These are phyloP conservation scores for Nicator chloris DNA, from an alignment of 2,113 vertebrate genomes.

Conservation along the genomic window DNA sequence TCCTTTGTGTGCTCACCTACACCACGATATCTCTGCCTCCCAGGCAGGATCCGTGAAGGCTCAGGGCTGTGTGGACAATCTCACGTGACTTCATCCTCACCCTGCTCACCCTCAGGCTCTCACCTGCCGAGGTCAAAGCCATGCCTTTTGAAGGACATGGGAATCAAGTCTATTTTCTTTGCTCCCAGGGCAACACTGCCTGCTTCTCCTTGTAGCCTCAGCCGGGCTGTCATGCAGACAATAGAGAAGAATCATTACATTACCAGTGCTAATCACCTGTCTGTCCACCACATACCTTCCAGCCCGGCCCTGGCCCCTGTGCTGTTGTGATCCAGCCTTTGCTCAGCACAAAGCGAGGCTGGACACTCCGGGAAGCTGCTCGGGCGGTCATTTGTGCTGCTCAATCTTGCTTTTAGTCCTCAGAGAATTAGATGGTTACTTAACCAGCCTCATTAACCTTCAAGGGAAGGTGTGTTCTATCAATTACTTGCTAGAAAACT, in stretches of 20 bases:
- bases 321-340: neutral
- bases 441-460: neutral
- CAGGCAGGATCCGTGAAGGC: neutral
- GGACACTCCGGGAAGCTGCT: neutral
- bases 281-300: neutral
- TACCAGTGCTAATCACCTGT: neutral
- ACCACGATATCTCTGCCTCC: neutral
- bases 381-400: accelerated
- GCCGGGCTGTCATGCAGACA: neutral
- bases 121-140: neutral
- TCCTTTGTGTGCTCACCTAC: neutral
- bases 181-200: neutral
- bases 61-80: neutral
- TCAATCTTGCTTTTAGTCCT: neutral
- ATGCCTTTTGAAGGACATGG: neutral
- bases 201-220: neutral
- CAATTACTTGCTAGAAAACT: neutral
- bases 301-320: neutral
- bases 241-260: neutral
- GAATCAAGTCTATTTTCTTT: neutral
- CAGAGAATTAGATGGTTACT: neutral
- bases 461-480: neutral
- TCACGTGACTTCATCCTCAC: neutral
- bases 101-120: neutral
- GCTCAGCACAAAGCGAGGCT: neutral